These are phyloP conservation scores for Platysternon megacephalum DNA, from an alignment of 2,113 vertebrate genomes.

Conservation along the genomic window DNA sequence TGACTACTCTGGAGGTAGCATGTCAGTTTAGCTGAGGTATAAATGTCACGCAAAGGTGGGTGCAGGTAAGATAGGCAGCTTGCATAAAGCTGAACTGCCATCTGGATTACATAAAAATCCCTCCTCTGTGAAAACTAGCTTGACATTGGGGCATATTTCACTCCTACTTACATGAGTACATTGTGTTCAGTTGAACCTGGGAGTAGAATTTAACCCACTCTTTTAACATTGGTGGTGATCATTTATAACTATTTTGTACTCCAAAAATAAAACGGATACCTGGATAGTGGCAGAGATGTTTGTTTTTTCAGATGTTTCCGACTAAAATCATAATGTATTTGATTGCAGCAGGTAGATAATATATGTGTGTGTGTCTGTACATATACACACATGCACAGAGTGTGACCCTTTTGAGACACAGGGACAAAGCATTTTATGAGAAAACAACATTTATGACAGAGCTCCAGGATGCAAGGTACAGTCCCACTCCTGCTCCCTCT, in stretches of 20 bases:
- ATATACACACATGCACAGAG: not conserved
- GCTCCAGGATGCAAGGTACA: not conserved
- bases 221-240: not conserved
- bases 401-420: not conserved
- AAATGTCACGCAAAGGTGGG: not conserved
- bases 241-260: not conserved
- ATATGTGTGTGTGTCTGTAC: not conserved
- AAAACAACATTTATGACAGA: not conserved
- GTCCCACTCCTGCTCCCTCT: not conserved
- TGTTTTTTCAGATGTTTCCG: not conserved
- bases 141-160: not conserved
- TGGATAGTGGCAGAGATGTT: not conserved
- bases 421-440: not conserved
- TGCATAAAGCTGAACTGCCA: not conserved
- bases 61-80: not conserved
- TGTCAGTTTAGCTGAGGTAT: not conserved
- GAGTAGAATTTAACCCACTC: not conserved
- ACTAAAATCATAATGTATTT: not conserved
- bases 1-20: not conserved
- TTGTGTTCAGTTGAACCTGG: not conserved
- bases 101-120: not conserved
- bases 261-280: not conserved
- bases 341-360: no score
- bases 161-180: rapidly evolving
- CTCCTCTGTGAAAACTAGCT: not conserved